These are phyloP conservation scores for Mus spretus DNA, from an alignment of 2,797 vertebrate species.

Conservation along the genomic window DNA sequence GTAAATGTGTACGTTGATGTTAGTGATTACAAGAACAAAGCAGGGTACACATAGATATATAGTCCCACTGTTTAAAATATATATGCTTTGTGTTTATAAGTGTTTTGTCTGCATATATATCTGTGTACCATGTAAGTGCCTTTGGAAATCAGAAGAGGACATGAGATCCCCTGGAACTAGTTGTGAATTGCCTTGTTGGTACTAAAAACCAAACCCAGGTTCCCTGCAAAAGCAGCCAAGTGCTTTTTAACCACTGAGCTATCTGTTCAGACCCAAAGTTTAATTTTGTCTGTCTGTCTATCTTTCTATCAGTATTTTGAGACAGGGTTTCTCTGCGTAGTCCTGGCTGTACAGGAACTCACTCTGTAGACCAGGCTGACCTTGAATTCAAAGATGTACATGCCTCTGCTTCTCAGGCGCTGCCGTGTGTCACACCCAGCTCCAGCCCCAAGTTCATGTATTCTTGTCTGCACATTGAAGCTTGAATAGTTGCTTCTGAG, in stretches of 20 bases:
- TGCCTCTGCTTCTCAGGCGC: too few species aligned
- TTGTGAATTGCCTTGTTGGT: not conserved
- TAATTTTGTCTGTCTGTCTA: not conserved
- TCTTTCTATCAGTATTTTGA: too few species aligned
- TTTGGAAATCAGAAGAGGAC: not conserved
- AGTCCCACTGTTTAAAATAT: not conserved
- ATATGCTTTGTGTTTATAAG: not conserved
- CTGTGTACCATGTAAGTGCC: not conserved
- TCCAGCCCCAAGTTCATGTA: not conserved
- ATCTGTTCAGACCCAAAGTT: not conserved
- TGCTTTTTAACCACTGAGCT: not conserved
- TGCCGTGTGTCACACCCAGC: too few species aligned
- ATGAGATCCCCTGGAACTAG: not conserved
- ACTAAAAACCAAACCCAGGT: not conserved
- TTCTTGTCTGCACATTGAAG: constrained; percentile 27
- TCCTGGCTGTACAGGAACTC: too few species aligned
- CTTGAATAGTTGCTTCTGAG: constrained; percentile 31
- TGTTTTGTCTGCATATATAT: not conserved
- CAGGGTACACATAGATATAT: not conserved
- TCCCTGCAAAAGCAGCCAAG: not conserved
- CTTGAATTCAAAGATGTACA: too few species aligned
- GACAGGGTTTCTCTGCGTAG: too few species aligned
- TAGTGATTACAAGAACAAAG: constrained; percentile 17
- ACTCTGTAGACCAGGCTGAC: too few species aligned
- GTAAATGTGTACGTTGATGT: not conserved